phyloP scores from a whole-genome alignment of 2,797 vertebrate species.

The Acanthurus lineatus region DNA sequence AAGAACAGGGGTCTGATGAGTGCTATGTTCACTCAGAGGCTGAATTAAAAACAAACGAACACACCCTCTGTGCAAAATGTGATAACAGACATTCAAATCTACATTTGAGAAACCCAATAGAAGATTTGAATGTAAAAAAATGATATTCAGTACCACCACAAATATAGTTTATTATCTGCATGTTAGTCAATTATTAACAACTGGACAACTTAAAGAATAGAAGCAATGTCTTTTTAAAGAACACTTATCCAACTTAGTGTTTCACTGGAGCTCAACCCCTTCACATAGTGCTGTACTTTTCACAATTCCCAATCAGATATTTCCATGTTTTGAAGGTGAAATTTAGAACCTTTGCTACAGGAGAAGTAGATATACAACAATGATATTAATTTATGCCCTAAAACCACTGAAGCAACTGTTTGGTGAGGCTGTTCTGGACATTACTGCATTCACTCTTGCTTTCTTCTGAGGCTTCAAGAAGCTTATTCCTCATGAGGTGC shows the following conservation, averaged over 20 bases:
- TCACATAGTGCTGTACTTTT: background rate
- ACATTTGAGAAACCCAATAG: too few species aligned
- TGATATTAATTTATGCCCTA: background rate
- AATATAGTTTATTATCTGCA: background rate
- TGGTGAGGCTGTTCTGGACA: background rate
- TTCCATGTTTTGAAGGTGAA: background rate
- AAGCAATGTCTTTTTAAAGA: background rate
- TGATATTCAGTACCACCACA: too few species aligned
- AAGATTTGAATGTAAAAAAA: too few species aligned
- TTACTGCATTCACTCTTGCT: background rate
- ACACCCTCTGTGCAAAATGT: too few species aligned
- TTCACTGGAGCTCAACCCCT: background rate
- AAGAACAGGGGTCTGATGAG: too few species aligned
- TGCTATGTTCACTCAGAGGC: too few species aligned
- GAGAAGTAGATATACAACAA: too few species aligned
- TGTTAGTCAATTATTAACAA: background rate
- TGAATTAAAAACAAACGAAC: too few species aligned
- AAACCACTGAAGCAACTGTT: background rate
- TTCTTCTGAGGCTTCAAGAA: background rate
- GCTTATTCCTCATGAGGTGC: constrained; percentile 1
- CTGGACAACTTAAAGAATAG: background rate
- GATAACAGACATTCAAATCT: too few species aligned
- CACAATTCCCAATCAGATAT: background rate
- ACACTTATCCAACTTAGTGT: background rate
- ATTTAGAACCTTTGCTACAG: too few species aligned